These are phyloP conservation scores for Pandion haliaetus DNA, from an alignment of 2,113 vertebrate genomes.

Conservation along the genomic window DNA sequence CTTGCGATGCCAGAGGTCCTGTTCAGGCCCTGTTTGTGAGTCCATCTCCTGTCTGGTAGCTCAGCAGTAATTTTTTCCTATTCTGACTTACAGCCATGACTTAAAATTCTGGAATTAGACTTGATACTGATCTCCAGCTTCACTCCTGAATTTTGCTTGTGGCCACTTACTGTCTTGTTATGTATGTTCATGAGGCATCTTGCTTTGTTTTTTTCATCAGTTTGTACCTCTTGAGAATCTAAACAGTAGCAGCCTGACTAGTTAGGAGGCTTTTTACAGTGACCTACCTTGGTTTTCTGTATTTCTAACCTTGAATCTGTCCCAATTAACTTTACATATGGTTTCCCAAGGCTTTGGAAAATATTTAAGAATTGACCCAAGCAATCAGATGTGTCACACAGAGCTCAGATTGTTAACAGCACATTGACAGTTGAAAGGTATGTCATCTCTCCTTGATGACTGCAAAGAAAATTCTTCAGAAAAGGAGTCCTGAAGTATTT, in stretches of 20 bases:
- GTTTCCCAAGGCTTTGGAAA: slow-evolving; percentile 32
- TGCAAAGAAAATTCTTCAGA: not conserved
- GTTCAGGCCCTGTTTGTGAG: not conserved
- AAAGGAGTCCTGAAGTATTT: not conserved
- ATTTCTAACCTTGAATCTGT: slow-evolving; percentile 57
- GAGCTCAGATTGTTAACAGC: slow-evolving; percentile 5
- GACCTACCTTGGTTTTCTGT: not conserved
- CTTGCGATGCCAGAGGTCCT: not conserved
- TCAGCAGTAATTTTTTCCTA: not conserved
- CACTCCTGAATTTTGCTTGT: not conserved
- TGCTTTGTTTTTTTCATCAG: not conserved
- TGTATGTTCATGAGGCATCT: not conserved
- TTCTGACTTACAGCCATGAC: not conserved
- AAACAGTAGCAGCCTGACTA: not conserved
- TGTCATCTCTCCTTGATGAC: not conserved
- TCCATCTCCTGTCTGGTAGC: not conserved
- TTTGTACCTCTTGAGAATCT: not conserved
- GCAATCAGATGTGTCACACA: not conserved
- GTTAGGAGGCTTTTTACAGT: not conserved
- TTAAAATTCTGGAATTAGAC: not conserved
- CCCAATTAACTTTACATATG: slow-evolving; percentile 44
- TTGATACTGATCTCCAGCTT: not conserved
- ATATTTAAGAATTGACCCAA: slow-evolving; percentile 56
- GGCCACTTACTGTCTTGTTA: not conserved
- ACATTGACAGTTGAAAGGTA: not conserved